Evolutionary conservation across 2,113 vertebrate genomes (phyloP).

Genomic region (Heliornis fulica): DNA sequence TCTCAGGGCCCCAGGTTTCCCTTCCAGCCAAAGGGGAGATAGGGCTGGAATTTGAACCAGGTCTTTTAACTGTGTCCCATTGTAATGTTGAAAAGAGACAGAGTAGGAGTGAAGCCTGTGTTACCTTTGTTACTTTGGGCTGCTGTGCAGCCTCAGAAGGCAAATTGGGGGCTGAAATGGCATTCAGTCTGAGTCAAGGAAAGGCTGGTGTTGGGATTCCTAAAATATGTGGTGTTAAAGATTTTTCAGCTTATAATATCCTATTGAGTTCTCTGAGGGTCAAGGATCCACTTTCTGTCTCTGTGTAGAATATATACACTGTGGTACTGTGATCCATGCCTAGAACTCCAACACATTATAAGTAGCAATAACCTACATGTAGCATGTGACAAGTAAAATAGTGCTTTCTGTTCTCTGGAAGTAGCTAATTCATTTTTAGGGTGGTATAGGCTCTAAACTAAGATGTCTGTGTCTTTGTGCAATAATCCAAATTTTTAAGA

Average conservation of each 20-base stretch:
- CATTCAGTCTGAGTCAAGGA: neutral
- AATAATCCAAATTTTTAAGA: neutral
- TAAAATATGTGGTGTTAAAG: neutral
- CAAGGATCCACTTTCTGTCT: neutral
- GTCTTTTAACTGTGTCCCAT: neutral
- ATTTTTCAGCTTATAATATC: neutral
- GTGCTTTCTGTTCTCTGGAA: neutral
- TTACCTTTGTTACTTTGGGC: neutral
- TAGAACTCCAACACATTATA: neutral
- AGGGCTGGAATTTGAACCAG: neutral
- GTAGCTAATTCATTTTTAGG: neutral
- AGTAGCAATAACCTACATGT: neutral
- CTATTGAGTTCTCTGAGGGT: neutral
- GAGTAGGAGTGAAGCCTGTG: neutral
- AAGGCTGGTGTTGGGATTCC: neutral
- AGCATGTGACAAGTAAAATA: neutral
- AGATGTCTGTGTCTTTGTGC: neutral
- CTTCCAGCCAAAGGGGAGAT: neutral
- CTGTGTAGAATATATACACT: neutral
- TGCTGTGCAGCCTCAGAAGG: neutral
- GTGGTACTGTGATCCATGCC: neutral
- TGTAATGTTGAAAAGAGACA: neutral
- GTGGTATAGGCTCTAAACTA: neutral
- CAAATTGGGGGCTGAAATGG: neutral
- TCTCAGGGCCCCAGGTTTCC: neutral